Conservation (phyloP, 64 coral and sea anemone species). For the Catalaphyllia jardinei region DNA sequence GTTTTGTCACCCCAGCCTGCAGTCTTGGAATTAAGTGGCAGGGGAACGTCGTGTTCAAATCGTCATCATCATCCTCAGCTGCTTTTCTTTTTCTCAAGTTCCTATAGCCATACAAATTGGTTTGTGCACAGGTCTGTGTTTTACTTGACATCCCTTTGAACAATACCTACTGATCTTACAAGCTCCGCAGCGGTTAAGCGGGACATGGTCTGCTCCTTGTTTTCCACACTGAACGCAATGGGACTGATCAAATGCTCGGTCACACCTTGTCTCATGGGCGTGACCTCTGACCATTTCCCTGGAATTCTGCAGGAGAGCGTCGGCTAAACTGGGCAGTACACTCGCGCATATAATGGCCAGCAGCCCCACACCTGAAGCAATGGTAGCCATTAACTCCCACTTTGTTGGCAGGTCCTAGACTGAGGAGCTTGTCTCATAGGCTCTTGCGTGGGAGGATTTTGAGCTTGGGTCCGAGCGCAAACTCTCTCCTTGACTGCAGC, state of each 20-base stretch:
- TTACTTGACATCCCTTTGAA: not conserved
- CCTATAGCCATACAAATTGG: slow-evolving; percentile 17
- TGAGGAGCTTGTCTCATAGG: not conserved
- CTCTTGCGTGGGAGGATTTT: not conserved
- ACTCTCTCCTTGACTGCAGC: slow-evolving; percentile 12
- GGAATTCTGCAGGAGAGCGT: not conserved
- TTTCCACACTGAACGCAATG: not conserved
- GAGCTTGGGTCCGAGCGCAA: not conserved
- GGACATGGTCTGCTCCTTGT: not conserved
- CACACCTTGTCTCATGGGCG: slow-evolving; percentile 23
- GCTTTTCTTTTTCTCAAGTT: slow-evolving; percentile 5
- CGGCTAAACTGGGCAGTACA: slow-evolving; percentile 22
- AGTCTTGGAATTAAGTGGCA: slow-evolving; percentile 19
- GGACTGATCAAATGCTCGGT: slow-evolving; percentile 6
- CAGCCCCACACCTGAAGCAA: slow-evolving; percentile 2
- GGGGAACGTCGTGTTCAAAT: slow-evolving; percentile 22
- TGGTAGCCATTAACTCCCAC: not conserved
- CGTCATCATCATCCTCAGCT: not conserved
- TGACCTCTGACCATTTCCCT: slow-evolving; percentile 13
- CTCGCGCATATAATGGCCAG: not conserved
- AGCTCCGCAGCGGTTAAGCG: slow-evolving; percentile 21
- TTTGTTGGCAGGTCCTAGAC: not conserved
- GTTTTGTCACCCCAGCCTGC: slow-evolving; percentile 37
- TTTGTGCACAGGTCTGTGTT: not conserved
- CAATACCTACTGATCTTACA: slow-evolving; percentile 17